Evolutionary conservation across 1,140 invertebrate species (phyloP), one percentile per base, ranked within the genome.

Genomic region (Lanistes nyassanus): DNA sequence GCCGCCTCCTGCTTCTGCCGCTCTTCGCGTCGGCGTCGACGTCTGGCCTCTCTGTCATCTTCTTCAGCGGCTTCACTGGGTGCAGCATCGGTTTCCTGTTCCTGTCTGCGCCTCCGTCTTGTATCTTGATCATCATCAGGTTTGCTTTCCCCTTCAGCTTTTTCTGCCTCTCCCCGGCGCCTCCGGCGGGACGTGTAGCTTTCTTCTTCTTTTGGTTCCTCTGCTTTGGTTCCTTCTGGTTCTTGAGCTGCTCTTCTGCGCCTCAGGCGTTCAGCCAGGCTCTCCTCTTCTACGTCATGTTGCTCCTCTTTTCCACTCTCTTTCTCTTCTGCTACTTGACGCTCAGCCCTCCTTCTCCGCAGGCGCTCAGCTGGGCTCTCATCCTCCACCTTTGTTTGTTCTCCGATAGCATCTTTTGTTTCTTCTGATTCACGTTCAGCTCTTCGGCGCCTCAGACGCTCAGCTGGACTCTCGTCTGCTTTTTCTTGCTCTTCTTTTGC

Each of bases 21-120:
- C 37, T 81, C 74, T 37, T 73, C 71, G 56, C 75, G 55, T 65
- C 70, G 47, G n/a, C 72, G 70, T 69, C 77, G 66, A 47, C 77
- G 70, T 31, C 71, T 62, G 23, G 65, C 77, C 55, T 76, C 67
- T 31, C 65, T 60, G 19, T 79, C 72, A 51, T 77, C 76, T 37
- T 77, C 76, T 11, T 39, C 76, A 58, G 76, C 7, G 19, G 42
- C 9, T 47, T 47, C 42, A 47, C 42, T 47, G 42, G 42, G 42
- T 0, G 42, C 42, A 47, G 42, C 42, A 47, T 9, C 5, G 42
- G 9, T 47, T 47, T 47, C 42, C 42, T 47, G 42, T 47, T 47
- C 42, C 42, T 47, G 42, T 47, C 42, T 47, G 42, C 5, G 42
- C 9, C 5, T 9, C 42, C 42, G 42, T 6, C 42, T 47, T 47